A percentile compares a stretch with the other conserved stretches of the same genome.
phyloP scores from a whole-genome alignment of 2,113 vertebrate species.

The Erpornis zantholeuca region DNA sequence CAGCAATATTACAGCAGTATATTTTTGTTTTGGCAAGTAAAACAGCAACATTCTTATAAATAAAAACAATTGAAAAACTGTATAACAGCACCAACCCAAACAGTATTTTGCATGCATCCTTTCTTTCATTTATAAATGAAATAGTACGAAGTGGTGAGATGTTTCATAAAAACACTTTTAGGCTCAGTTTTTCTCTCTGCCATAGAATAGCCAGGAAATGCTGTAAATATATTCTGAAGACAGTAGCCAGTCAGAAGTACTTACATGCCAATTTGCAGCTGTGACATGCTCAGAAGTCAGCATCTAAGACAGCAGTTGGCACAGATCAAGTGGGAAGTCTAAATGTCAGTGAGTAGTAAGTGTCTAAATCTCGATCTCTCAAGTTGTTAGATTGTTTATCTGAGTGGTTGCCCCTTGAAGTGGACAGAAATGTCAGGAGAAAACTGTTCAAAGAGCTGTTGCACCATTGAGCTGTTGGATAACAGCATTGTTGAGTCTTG shows the following conservation, averaged over 20 bases:
- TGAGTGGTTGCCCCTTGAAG: slow-evolving; percentile 19
- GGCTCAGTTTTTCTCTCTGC: not conserved
- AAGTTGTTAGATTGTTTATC: slow-evolving; percentile 26
- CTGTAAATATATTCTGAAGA: not conserved
- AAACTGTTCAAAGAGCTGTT: slow-evolving; percentile 13
- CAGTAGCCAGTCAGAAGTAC: not conserved
- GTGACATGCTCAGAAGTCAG: not conserved
- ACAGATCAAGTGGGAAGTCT: slow-evolving; percentile 31
- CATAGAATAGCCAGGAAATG: not conserved
- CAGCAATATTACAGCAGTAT: not conserved
- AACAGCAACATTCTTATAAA: not conserved
- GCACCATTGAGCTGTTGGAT: not conserved
- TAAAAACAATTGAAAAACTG: not conserved
- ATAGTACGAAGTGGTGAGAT: not conserved
- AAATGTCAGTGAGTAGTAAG: slow-evolving; percentile 50
- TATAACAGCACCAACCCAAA: not conserved
- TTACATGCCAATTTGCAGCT: not conserved
- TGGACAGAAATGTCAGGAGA: slow-evolving; percentile 52
- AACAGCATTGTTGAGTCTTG: not conserved
- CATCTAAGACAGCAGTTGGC: not conserved
- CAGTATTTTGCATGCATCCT: not conserved
- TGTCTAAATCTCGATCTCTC: slow-evolving; percentile 33
- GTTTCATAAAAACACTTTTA: not conserved
- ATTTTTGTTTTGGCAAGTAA: slow-evolving; percentile 21
- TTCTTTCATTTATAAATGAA: not conserved